Conservation (phyloP, 2,113 vertebrate genomes). For the Myxocyprinus asiaticus region DNA sequence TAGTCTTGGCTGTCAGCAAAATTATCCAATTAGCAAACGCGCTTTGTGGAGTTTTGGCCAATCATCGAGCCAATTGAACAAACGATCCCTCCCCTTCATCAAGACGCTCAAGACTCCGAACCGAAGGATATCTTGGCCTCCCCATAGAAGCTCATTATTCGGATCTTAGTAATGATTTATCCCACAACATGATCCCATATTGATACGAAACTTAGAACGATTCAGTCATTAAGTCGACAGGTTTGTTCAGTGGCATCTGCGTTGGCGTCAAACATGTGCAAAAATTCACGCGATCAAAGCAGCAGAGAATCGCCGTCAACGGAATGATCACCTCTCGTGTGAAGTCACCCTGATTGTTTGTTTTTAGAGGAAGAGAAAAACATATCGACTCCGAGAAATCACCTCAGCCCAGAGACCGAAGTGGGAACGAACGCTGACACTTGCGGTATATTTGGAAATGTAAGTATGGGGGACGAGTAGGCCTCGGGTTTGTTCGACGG, state of each 20-base stretch:
- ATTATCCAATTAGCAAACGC: constrained; percentile 60
- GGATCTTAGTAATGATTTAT: constrained; percentile 54
- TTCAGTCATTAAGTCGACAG: constrained; percentile 4
- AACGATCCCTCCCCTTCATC: constrained; percentile 74
- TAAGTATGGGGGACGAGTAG: constrained; percentile 52
- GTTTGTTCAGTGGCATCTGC: neutral
- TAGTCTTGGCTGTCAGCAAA: constrained; percentile 62
- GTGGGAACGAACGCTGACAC: constrained; percentile 28
- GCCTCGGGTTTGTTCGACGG: constrained; percentile 29
- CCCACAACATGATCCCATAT: constrained; percentile 7
- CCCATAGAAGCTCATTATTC: constrained; percentile 76
- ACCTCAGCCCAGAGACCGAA: constrained; percentile 17
- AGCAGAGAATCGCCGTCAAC: constrained; percentile 75
- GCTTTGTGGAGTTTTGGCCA: constrained; percentile 57
- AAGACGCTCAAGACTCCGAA: constrained; percentile 80
- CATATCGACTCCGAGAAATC: constrained; percentile 30
- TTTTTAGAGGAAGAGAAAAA: constrained; percentile 52
- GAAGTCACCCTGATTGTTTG: constrained; percentile 70
- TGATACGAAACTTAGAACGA: constrained; percentile 3
- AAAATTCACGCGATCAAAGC: constrained; percentile 73
- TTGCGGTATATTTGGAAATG: constrained; percentile 42
- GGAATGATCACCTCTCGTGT: constrained; percentile 78
- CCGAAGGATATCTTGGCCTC: constrained; percentile 78
- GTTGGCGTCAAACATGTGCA: constrained; percentile 77
- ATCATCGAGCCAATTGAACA: constrained; percentile 62